Percentiles rank a stretch among this genome's conserved stretches.
phyloP scores from a whole-genome alignment of 2,797 vertebrate genomes.

The Pseudomugil tenellus region DNA sequence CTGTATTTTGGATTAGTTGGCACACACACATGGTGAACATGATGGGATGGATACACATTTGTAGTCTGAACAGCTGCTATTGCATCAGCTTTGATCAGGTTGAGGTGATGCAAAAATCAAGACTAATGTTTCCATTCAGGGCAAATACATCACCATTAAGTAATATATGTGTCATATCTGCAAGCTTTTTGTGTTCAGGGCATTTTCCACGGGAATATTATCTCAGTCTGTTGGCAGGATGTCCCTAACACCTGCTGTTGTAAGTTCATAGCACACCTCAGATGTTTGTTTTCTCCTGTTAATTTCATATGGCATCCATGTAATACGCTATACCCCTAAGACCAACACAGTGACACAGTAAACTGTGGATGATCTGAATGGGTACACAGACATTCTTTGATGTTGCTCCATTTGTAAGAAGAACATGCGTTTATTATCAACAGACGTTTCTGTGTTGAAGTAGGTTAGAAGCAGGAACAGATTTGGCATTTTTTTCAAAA shows the following conservation, averaged over 20 bases:
- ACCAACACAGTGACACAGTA: conserved; percentile 33
- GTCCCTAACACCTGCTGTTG: conserved; percentile 60
- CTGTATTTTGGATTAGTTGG: conserved; percentile 47
- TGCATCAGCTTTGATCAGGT: conserved; percentile 68
- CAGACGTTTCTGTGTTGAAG: conserved; percentile 22
- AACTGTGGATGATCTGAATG: conserved; percentile 27
- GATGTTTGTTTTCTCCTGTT: conserved; percentile 51
- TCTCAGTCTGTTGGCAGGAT: conserved; percentile 71
- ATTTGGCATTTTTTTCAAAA: conserved; percentile 6
- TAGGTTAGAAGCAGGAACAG: conserved; percentile 7
- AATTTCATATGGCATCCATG: conserved; percentile 34
- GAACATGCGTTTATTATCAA: conserved; percentile 19
- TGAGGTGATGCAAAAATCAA: conserved; percentile 71
- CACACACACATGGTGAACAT: conserved; percentile 25
- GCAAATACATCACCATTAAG: conserved; percentile 79
- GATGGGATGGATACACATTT: conserved; percentile 39
- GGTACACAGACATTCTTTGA: conserved; percentile 15
- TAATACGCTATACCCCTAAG: conserved; percentile 29
- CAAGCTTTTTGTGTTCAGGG: conserved; percentile 61
- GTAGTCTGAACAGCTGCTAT: conserved; percentile 66
- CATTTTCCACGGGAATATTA: conserved; percentile 67
- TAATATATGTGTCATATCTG: conserved; percentile 65
- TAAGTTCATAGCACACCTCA: conserved; percentile 63
- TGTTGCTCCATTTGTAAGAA: conserved; percentile 18
- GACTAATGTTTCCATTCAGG: conserved; percentile 70